Conservation (phyloP, 2,888 invertebrate genomes). For the Cistogaster globosa region DNA sequence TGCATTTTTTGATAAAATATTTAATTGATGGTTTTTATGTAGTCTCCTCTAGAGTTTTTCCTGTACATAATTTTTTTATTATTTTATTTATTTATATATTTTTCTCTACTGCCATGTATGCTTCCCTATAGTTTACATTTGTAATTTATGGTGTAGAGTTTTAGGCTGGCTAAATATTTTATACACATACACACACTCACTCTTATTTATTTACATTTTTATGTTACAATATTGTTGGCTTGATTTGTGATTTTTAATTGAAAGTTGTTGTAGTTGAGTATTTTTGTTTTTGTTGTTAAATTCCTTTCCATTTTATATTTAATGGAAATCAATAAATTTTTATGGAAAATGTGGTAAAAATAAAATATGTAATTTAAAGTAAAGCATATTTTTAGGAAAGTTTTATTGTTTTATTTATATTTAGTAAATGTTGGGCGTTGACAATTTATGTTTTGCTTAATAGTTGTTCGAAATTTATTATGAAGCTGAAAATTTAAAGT, state of each 20-base stretch:
- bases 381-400: conserved; percentile 23
- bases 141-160: conserved; percentile 64
- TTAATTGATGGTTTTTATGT: conserved; percentile 70
- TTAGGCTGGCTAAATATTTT: conserved; percentile 55
- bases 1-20: conserved; percentile 70
- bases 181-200: background rate
- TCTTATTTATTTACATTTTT: background rate
- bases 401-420: conserved; percentile 4
- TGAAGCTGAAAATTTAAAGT: background rate
- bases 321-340: conserved; percentile 71
- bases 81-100: conserved; percentile 36
- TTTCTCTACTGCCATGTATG: conserved; percentile 51
- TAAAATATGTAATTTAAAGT: conserved; percentile 33
- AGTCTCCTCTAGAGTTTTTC: conserved; percentile 27
- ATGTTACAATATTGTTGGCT: conserved; percentile 57
- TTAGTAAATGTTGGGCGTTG: conserved; percentile 37
- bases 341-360: conserved; percentile 45
- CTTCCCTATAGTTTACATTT: conserved; percentile 49
- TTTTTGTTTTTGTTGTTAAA: conserved; percentile 37
- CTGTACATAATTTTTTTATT: background rate
- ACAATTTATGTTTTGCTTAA: conserved; percentile 36
- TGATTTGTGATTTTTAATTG: conserved; percentile 71
- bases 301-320: conserved; percentile 51
- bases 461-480: conserved; percentile 26
- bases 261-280: conserved; percentile 58